Percentiles rank a stretch among this genome's conserved stretches.
These are phyloP conservation scores for Bucorvus abyssinicus DNA, from an alignment of 2,797 vertebrate genomes.

Conservation along the genomic window DNA sequence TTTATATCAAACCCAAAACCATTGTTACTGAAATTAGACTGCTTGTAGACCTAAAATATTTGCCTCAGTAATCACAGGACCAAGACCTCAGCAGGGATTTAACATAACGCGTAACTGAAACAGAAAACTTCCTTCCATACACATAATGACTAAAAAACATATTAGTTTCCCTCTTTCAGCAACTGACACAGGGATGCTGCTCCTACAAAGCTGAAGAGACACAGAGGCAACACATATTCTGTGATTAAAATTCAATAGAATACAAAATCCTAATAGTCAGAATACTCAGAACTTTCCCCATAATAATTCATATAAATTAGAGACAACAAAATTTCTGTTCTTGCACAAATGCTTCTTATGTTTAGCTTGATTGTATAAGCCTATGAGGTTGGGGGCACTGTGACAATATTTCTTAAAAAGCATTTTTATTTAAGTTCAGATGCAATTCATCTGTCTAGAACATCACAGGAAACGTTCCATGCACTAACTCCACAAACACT, in stretches of 20 bases:
- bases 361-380: neutral
- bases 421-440: neutral
- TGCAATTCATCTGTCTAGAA: neutral
- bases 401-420: neutral
- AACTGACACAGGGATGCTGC: neutral
- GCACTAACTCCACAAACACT: constrained; percentile 57
- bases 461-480: constrained; percentile 19
- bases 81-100: neutral
- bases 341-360: neutral
- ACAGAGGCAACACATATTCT: neutral
- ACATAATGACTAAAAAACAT: neutral
- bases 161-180: neutral
- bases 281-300: neutral
- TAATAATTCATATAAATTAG: neutral
- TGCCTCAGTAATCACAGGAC: neutral
- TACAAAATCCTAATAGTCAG: neutral
- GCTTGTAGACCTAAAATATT: neutral
- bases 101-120: neutral
- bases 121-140: neutral
- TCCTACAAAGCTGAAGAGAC: neutral
- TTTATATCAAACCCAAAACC: neutral
- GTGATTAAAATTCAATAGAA: neutral
- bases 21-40: neutral
- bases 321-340: neutral
- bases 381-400: neutral